Conservation (phyloP, 2,113 vertebrate species). For the Caranx melampygus region DNA sequence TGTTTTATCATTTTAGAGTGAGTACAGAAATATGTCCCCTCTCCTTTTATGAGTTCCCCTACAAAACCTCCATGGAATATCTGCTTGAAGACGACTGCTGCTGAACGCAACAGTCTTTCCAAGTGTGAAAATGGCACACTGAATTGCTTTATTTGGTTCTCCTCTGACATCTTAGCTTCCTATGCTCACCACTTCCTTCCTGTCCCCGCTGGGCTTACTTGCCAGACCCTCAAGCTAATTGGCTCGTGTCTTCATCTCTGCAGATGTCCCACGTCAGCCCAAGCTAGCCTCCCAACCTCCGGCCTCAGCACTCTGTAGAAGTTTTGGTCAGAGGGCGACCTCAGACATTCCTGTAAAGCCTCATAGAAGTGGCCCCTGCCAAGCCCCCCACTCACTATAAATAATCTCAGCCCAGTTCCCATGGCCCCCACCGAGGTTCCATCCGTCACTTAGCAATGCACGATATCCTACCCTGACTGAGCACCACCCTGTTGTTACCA, state of each 20-base stretch:
- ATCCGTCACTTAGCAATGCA: constrained; percentile 38
- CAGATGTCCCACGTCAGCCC: constrained; percentile 70
- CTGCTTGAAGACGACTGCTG: constrained; percentile 6
- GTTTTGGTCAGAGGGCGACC: constrained; percentile 73
- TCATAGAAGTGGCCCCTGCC: constrained; percentile 70
- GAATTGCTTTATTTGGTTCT: constrained; percentile 61
- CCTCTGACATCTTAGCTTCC: constrained; percentile 61
- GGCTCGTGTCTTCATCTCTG: constrained; percentile 59
- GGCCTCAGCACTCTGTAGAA: constrained; percentile 51
- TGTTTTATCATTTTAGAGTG: background rate
- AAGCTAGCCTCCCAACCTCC: constrained; percentile 49
- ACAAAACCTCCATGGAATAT: constrained; percentile 26
- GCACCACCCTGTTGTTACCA: background rate
- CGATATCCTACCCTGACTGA: constrained; percentile 32
- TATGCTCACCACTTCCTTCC: constrained; percentile 64
- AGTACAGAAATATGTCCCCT: background rate
- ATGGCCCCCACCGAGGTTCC: constrained; percentile 74
- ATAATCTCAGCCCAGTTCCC: constrained; percentile 81
- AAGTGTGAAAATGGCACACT: constrained; percentile 25
- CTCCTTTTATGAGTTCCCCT: constrained; percentile 4
- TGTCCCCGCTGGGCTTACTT: constrained; percentile 51
- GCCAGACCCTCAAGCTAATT: constrained; percentile 50
- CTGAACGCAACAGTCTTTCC: background rate
- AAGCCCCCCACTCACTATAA: constrained; percentile 68
- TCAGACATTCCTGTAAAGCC: constrained; percentile 81